Evolutionary conservation across 2,797 vertebrate genomes (phyloP).

Genomic region (Microhierax caerulescens): DNA sequence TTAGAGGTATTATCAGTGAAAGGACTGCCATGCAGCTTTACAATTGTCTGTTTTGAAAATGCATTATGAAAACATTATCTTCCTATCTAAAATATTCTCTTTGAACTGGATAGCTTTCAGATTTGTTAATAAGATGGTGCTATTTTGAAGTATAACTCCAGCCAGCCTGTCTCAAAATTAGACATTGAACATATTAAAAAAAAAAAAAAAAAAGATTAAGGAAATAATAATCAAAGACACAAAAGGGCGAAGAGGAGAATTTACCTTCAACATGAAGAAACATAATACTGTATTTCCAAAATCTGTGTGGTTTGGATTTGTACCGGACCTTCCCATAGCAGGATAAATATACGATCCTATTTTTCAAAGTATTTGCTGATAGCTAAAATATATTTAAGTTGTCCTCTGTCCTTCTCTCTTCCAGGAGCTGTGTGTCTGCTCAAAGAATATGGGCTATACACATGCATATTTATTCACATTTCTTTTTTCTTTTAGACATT

Average conservation of each 20-base stretch:
- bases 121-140: background rate
- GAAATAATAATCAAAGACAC: background rate
- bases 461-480: slow-evolving; percentile 52
- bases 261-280: background rate
- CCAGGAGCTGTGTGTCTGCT: background rate
- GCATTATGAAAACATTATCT: background rate
- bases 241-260: background rate
- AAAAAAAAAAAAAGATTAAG: background rate
- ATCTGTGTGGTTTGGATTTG: background rate
- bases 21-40: background rate
- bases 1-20: background rate
- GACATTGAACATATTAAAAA: background rate
- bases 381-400: background rate
- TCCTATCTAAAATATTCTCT: background rate
- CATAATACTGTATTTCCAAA: background rate
- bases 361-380: background rate
- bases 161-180: background rate
- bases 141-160: background rate
- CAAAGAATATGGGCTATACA: background rate
- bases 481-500: slow-evolving; percentile 66
- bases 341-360: background rate
- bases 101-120: slow-evolving; percentile 31
- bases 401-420: slow-evolving; percentile 2
- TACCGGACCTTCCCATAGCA: background rate
- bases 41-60: background rate